A percentile compares a stretch with the other conserved stretches of the same genome.
phyloP scores from a whole-genome alignment of 2,888 invertebrate species.

The Mesochorus sp. region DNA sequence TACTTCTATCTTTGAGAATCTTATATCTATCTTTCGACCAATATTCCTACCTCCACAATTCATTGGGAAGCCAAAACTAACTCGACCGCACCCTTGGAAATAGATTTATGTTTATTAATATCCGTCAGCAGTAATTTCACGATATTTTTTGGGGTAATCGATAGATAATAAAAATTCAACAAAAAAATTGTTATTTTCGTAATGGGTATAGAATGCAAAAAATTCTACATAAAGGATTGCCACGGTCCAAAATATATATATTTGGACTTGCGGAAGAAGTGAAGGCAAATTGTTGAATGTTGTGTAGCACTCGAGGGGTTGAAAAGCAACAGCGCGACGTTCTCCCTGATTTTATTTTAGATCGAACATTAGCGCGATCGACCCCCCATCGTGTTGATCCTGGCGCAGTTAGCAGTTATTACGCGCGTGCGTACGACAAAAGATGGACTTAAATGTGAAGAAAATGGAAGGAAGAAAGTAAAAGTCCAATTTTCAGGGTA shows the following conservation, averaged over 20 bases:
- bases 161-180: no score
- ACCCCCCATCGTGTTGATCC: conserved; percentile 49
- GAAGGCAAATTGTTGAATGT: not conserved
- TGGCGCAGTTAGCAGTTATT: conserved; percentile 63
- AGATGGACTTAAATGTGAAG: conserved; percentile 14
- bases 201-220: no score
- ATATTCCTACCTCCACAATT: no score
- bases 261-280: not conserved
- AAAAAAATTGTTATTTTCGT: no score
- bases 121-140: no score
- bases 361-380: conserved; percentile 14
- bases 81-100: no score
- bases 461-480: not conserved
- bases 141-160: no score
- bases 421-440: conserved; percentile 50
- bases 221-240: no score
- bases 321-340: not conserved
- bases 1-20: no score
- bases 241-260: not conserved
- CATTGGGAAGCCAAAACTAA: no score
- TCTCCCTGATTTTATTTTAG: conserved; percentile 15
- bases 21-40: no score
- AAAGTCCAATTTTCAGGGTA: not conserved
- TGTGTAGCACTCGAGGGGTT: not conserved
- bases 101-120: no score